These are phyloP conservation scores for Nesidiocoris tenuis DNA, from an alignment of 2,888 invertebrate genomes.

Conservation along the genomic window DNA sequence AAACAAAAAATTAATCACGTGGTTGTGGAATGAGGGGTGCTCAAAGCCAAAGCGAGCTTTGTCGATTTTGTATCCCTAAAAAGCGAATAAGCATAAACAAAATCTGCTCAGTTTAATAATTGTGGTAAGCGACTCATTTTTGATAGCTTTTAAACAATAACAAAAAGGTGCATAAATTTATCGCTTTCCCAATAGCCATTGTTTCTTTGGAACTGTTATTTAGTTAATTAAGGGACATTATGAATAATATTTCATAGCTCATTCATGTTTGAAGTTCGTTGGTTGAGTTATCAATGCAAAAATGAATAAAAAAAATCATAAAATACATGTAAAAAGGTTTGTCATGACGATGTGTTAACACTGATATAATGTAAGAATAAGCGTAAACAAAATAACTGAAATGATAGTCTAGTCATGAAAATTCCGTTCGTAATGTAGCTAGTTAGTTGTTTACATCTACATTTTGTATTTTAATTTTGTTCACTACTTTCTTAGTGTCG, in stretches of 20 bases:
- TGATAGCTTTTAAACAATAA: conserved; percentile 6
- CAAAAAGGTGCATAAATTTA: neutral
- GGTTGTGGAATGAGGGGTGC: conserved; percentile 39
- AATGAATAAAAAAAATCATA: neutral
- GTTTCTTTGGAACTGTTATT: conserved; percentile 13
- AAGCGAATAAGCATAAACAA: neutral
- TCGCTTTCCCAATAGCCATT: neutral
- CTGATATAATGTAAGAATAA: conserved; percentile 12
- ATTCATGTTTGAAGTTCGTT: conserved; percentile 22
- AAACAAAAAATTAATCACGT: conserved; percentile 5
- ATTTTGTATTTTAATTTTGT: conserved; percentile 9
- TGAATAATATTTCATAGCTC: conserved; percentile 24
- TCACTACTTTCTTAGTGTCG: too few relatives aligned
- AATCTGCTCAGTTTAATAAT: conserved; percentile 23
- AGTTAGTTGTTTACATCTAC: conserved; percentile 24
- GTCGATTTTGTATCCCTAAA: conserved; percentile 15
- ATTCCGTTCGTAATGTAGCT: conserved; percentile 5
- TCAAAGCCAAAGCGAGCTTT: conserved; percentile 11
- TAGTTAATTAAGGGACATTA: conserved; percentile 30
- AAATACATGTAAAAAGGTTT: neutral
- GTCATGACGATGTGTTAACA: conserved; percentile 23
- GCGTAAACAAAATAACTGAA: neutral
- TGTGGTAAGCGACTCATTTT: neutral
- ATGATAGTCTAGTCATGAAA: conserved; percentile 20
- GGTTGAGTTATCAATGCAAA: conserved; percentile 6